Conservation (phyloP, 2,113 vertebrate genomes). For the Orientallactaga bullata region DNA sequence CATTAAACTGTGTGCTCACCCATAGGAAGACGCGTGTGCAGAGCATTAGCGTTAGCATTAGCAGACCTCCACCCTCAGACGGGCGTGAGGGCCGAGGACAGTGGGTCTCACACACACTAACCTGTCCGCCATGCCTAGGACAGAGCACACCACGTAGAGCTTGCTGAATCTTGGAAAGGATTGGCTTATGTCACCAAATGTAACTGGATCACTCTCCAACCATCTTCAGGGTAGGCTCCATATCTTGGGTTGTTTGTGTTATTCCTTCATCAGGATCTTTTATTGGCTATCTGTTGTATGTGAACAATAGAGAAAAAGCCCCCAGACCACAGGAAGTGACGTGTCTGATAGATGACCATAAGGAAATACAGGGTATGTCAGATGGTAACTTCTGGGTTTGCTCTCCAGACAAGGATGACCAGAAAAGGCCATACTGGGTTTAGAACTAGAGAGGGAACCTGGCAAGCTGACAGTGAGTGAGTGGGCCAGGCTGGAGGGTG, state of each 20-base stretch:
- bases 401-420: background rate
- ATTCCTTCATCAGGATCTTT: background rate
- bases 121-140: background rate
- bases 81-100: background rate
- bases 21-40: background rate
- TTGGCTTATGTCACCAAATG: background rate
- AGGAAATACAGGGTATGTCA: background rate
- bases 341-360: background rate
- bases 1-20: conserved; percentile 45
- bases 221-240: background rate
- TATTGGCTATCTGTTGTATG: background rate
- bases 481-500: background rate
- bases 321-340: background rate
- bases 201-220: background rate
- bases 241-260: background rate
- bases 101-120: background rate
- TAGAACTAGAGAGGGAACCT: background rate
- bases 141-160: background rate
- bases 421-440: background rate
- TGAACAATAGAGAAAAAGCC: background rate
- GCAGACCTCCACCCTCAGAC: background rate
- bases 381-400: background rate
- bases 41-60: no score
- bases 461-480: background rate
- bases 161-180: background rate